Evolutionary conservation across 1,140 invertebrate species (phyloP).

Genomic region (Drosophila funebris): DNA sequence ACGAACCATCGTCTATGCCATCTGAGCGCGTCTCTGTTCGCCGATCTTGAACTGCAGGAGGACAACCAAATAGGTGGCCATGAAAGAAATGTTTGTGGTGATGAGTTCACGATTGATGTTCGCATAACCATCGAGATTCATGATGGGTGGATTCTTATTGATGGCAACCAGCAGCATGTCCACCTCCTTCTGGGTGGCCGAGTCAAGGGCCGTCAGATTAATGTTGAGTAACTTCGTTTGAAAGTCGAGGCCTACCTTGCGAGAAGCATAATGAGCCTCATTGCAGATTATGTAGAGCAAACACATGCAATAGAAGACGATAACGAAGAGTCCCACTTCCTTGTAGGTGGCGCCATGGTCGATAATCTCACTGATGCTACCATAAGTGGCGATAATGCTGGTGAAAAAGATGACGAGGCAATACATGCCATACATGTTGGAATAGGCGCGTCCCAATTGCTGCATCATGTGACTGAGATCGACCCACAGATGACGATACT

Average conservation of each 20-base stretch:
- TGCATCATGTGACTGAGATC: slow-evolving; percentile 90
- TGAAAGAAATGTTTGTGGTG: slow-evolving; percentile 87
- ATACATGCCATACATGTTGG: slow-evolving; percentile 89
- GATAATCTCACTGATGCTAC: slow-evolving; percentile 87
- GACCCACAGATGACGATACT: slow-evolving; percentile 88
- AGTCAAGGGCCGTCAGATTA: slow-evolving; percentile 86
- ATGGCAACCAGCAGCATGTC: slow-evolving; percentile 90
- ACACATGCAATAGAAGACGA: slow-evolving; percentile 88
- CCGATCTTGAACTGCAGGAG: slow-evolving; percentile 88
- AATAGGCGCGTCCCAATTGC: slow-evolving; percentile 88
- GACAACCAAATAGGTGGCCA: slow-evolving; percentile 88
- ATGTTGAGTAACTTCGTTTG: slow-evolving; percentile 87
- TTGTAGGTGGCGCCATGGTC: slow-evolving; percentile 88
- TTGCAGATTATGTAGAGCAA: slow-evolving; percentile 88
- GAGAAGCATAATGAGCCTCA: slow-evolving; percentile 87
- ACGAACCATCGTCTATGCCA: not conserved
- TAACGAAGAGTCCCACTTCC: slow-evolving; percentile 88
- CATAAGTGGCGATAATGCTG: slow-evolving; percentile 88
- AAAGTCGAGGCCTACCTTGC: slow-evolving; percentile 87
- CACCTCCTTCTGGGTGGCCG: slow-evolving; percentile 87
- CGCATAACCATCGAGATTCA: slow-evolving; percentile 88
- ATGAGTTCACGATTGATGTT: slow-evolving; percentile 88
- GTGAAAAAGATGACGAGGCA: slow-evolving; percentile 89
- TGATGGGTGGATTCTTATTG: slow-evolving; percentile 88
- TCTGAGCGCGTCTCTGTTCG: slow-evolving; percentile 56